Percentiles rank a stretch among this genome's conserved stretches.
phyloP scores from a whole-genome alignment of 2,888 invertebrate species.

The Blastobasis adustella region DNA sequence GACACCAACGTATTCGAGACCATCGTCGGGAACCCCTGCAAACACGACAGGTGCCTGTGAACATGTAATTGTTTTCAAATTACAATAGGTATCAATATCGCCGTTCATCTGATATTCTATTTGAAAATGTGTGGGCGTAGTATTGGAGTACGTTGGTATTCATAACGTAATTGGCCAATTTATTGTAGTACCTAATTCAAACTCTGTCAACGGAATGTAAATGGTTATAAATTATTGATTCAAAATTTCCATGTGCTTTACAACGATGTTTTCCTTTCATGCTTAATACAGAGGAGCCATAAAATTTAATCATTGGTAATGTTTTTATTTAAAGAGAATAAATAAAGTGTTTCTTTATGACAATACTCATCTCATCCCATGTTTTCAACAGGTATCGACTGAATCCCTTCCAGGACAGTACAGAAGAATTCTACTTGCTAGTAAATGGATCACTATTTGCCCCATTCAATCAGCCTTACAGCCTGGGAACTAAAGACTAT shows the following conservation, averaged over 20 bases:
- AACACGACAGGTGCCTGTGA: constrained; percentile 53
- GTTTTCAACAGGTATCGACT: constrained; percentile 65
- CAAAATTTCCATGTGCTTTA: too few relatives aligned
- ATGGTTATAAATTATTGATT: too few relatives aligned
- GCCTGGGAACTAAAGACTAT: constrained; percentile 69
- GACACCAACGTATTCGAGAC: constrained; percentile 67
- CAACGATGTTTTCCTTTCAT: background rate
- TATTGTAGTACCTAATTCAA: too few relatives aligned
- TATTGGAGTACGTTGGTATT: too few relatives aligned
- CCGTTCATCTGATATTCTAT: too few relatives aligned
- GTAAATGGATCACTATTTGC: constrained; percentile 75
- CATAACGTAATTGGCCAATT: too few relatives aligned
- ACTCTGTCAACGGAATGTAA: too few relatives aligned
- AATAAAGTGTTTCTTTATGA: background rate
- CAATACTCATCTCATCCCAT: background rate
- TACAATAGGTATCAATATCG: background rate
- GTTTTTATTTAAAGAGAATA: background rate
- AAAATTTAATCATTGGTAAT: background rate
- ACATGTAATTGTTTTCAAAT: constrained; percentile 8
- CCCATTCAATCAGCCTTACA: constrained; percentile 55
- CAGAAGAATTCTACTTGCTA: constrained; percentile 74
- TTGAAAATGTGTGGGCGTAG: too few relatives aligned
- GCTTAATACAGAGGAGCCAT: background rate
- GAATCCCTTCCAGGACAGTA: constrained; percentile 56
- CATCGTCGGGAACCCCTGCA: constrained; percentile 73